Conservation (phyloP, 2,797 vertebrate species). For the Leucoraja ocellata region DNA sequence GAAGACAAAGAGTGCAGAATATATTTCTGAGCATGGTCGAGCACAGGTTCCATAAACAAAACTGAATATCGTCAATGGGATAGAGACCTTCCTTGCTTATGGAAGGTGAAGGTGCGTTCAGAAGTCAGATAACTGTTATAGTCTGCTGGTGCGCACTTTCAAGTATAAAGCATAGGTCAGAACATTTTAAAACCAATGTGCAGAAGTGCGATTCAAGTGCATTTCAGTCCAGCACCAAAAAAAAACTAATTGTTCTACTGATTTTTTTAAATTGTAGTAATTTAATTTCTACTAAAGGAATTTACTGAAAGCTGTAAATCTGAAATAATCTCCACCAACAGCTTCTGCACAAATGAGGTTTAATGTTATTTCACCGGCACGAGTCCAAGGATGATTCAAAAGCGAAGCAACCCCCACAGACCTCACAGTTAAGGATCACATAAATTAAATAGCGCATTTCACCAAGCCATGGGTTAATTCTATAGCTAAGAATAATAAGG, state of each 20-base stretch:
- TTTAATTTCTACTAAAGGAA: not conserved
- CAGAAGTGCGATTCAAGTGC: not conserved
- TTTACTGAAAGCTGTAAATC: slow-evolving; percentile 9
- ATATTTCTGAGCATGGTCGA: too few species aligned
- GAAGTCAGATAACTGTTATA: too few species aligned
- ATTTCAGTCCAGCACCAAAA: not conserved
- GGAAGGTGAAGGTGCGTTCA: too few species aligned
- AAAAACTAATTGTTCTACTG: not conserved
- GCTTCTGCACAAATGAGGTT: not conserved
- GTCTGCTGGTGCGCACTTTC: too few species aligned
- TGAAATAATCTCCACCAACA: slow-evolving; percentile 6
- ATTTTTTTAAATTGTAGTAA: not conserved
- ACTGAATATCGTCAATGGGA: too few species aligned
- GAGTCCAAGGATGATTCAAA: not conserved
- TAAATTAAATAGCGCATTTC: not conserved
- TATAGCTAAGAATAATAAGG: not conserved
- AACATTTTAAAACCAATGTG: not conserved
- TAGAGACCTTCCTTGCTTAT: too few species aligned
- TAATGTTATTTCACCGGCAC: not conserved
- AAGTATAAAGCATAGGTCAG: not conserved
- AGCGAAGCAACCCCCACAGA: not conserved
- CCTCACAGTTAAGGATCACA: not conserved
- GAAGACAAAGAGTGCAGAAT: too few species aligned
- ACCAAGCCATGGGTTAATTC: not conserved
- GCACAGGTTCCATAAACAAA: too few species aligned